Base-by-base conservation (phyloP, 2,113 vertebrate genomes). In the Sinocyclocheilus anshuiensis region DNA sequence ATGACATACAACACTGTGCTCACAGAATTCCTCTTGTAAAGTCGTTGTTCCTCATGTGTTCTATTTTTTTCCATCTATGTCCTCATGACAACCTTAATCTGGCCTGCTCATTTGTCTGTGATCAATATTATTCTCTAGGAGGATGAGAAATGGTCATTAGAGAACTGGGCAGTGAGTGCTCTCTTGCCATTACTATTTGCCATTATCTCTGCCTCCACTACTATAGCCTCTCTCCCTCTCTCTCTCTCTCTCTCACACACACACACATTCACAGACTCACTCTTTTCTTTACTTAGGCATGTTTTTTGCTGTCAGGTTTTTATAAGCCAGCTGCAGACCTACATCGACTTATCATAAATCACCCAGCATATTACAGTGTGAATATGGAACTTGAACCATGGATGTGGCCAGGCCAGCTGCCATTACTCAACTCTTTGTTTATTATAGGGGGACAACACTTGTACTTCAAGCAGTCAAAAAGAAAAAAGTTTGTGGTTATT, bases 281-380 rank as follows among this genome's bases (percentile, higher is more conserved):
- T 39, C 81, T 71, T 42, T 74, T 48, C 45, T 76, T 61, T 42
- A 59, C 50, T 89, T 57, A 67, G 39, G 42, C 83, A 69, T 53
- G 65, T 18, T 83, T 83, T 83, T 87, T 83, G 81, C 75, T 63
- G 86, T 63, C 5, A 55, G 74, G 15, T 69, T 90, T 87, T 87
- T 87, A 86, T 88, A 88, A 87, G 80, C 87, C 80, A 88, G 87
- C 89, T 88, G 83, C 88, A 81, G 80, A 81, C 69, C 61, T 83
- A 72, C 16, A 77, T 42, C 29, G 72, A 20, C n/a, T 77, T 61
- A 53, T 36, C 29, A 87, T 85, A 88, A 88, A 87, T 87, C 89
- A 86, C 26, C 82, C 57, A 80, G 15, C 74, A 48, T 59, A 89
- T 67, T 86, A 80, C 84, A 83, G 82, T 83, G 39, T 55, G 18